Evolutionary conservation across 2,797 vertebrate genomes (phyloP), one percentile per base, ranked within the genome.

Genomic region (Bradypus variegatus): DNA sequence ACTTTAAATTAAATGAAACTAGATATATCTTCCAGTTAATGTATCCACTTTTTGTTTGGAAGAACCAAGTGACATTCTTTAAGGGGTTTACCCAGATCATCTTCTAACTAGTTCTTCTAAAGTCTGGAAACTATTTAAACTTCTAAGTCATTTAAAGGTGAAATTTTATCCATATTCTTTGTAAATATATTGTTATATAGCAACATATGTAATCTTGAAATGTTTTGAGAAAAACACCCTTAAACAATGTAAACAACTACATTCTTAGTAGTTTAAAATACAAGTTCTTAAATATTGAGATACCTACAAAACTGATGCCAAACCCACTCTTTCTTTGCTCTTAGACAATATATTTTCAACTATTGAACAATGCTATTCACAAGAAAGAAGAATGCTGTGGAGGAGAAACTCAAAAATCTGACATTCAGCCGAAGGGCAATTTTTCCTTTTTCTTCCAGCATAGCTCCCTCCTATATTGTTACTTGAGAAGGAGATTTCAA

Each of bases 1-100:
- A 38, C 50, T 80, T 82, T 91, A 60, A 53, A 62, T 93, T 15
- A 67, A 88, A 94, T 88, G 55, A 70, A 95, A 81, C 64, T 41
- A 69, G 8, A 29, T 33, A 3, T 50, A 27, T 88, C 48, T 67
- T 79, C 5, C 31, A 76, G 83, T 85, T 70, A 60, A 65, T 88
- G 13, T 58, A 50, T 29, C 62, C 41, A 53, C 55, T 70, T 87
- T 69, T 65, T 65, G 33, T 18, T 70, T 69, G 41, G 9, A 79
- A 65, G 27, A 89, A 77, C 14, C 23, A 67, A 78, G 19, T 64
- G 31, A 36, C 62, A 62, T 78, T 77, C 8, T 90, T 67, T 27
- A 76, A 94, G 36, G 41, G n/a, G 12, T 67, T 86, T 65, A 38
- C 38, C 16, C 33, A 36, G 21, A 58, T 86, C 21, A 48, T 80